Conservation (phyloP, 2,797 vertebrate genomes). For the Cottoperca gobio region DNA sequence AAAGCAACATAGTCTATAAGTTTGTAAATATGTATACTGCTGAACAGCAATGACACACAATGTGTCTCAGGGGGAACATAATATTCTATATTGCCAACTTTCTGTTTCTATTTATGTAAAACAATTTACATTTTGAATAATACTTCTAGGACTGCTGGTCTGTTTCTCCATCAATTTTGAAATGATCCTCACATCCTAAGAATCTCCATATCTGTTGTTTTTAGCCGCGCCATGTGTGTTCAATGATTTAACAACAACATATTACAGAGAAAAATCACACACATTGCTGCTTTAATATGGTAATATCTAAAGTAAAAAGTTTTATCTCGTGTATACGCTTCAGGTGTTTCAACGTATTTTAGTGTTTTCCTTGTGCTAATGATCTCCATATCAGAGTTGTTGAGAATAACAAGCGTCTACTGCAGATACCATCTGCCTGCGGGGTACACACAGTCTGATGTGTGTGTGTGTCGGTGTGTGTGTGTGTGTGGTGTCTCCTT, state of each 20-base stretch:
- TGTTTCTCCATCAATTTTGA: constrained; percentile 13
- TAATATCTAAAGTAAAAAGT: constrained; percentile 66
- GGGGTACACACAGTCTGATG: constrained; percentile 56
- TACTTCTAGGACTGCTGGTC: not conserved
- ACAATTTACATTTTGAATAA: constrained; percentile 27
- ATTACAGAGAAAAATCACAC: constrained; percentile 37
- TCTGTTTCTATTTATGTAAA: constrained; percentile 3
- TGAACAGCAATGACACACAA: constrained; percentile 2
- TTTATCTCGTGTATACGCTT: constrained; percentile 61
- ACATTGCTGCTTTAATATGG: constrained; percentile 63
- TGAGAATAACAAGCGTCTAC: constrained; percentile 76
- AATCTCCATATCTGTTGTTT: constrained; percentile 51
- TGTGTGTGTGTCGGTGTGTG: constrained; percentile 38
- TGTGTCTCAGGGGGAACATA: constrained; percentile 6
- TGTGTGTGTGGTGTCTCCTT: constrained; percentile 74
- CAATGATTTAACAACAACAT: constrained; percentile 45
- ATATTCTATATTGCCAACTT: not conserved
- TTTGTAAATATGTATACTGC: constrained; percentile 7
- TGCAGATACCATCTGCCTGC: constrained; percentile 77
- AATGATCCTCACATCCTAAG: constrained; percentile 10
- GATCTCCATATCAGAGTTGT: constrained; percentile 78
- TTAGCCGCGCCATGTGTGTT: constrained; percentile 36
- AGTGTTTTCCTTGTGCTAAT: constrained; percentile 74
- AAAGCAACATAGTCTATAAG: not conserved
- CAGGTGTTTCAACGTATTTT: constrained; percentile 65